A percentile compares a stretch with the other conserved stretches of the same genome.
Conservation (phyloP, 2,113 vertebrate genomes). For the Bungarus multicinctus region DNA sequence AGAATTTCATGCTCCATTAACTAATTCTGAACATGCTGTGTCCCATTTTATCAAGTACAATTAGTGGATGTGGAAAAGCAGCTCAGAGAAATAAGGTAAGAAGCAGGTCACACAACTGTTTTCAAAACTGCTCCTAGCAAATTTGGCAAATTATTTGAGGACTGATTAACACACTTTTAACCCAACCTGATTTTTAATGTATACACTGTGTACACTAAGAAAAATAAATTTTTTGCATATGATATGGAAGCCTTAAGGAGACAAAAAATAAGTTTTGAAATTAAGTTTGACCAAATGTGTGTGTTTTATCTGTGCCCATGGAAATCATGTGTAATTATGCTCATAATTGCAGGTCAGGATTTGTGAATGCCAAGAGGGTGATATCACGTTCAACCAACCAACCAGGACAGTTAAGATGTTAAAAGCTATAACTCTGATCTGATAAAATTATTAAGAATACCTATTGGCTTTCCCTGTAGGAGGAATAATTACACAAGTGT, state of each 20-base stretch:
- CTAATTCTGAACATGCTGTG: background rate
- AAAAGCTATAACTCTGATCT: background rate
- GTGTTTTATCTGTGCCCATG: background rate
- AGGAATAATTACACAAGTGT: background rate
- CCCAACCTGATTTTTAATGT: background rate
- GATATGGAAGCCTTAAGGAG: background rate
- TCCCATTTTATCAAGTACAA: background rate
- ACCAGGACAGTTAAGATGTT: background rate
- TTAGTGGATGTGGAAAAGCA: background rate
- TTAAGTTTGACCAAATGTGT: background rate
- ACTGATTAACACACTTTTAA: background rate
- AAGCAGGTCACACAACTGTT: background rate
- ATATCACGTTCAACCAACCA: background rate
- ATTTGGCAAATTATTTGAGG: background rate
- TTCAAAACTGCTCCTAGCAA: background rate
- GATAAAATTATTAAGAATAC: background rate
- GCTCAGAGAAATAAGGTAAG: background rate
- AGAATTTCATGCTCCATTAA: conserved; percentile 7
- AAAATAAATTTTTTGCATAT: background rate
- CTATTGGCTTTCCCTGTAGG: background rate
- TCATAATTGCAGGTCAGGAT: background rate
- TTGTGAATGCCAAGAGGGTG: background rate
- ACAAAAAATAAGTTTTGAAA: background rate
- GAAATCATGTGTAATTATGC: background rate
- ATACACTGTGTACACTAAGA: background rate